Base-by-base conservation (phyloP, 35 echinoderm and acorn worm species). In the Patiria miniata region DNA sequence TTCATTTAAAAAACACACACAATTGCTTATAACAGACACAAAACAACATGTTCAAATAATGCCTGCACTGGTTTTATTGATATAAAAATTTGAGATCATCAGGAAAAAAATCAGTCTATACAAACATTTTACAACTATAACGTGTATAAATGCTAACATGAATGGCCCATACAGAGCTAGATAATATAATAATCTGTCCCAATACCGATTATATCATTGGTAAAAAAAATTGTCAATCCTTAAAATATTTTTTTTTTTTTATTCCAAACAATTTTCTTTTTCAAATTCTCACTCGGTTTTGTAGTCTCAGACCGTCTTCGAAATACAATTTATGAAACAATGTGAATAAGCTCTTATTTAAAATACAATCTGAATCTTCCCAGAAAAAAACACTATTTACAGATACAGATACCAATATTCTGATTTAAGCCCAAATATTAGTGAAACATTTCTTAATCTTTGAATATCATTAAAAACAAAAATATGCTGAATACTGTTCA, bases 281-380 rank as follows among this genome's bases (percentile, higher is more conserved):
- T 32, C 18, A 22, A 32, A 26, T 73, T 34, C 29, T 0, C 14
- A 22, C 34, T 32, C 26, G 10, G 34, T 32, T 73, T 23, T 73
- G 34, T 14, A 73, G 26, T 73, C 65, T 73, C 65, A 73, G 65
- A 73, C 26, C 65, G 29, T 32, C 65, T 73, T 34, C 29, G 65
- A 73, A 73, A 34, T 73, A 73, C 65, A 73, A 34, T 32, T 12
- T 73, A 73, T 73, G 65, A 73, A 73, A 60, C 28, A 60, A 73
- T 73, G 34, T 73, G 65, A 73, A 73, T 73, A 73, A 73, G 14
- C 21, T 73, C 34, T 26, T 73, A 14, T 26, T 26, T 73, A 73
- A 73, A 73, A 73, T 73, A 73, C 65, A 73, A 73, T 73, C 21
- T 23, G 65, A 73, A 73, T 73, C 65, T 73, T 73, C 65, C 65